Percentiles rank a stretch among this genome's conserved stretches.
Evolutionary conservation across 2,888 invertebrate species (phyloP).

Genomic region (Mimas tiliae): DNA sequence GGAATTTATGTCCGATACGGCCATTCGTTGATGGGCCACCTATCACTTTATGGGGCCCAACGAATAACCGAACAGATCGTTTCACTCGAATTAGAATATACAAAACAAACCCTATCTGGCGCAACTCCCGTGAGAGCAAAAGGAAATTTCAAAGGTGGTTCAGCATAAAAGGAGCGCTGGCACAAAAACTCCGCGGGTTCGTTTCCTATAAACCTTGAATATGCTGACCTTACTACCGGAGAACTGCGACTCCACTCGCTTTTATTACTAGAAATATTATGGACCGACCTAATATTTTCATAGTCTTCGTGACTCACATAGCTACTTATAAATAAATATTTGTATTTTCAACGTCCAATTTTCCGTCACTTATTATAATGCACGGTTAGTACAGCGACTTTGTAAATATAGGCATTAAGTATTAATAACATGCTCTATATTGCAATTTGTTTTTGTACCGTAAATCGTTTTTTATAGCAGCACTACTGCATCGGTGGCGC

Average conservation of each 20-base stretch:
- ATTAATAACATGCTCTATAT: too few species aligned
- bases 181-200: slow-evolving; percentile 42
- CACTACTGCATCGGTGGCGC: too few species aligned
- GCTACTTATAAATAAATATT: neutral
- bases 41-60: too few species aligned
- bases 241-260: slow-evolving; percentile 45
- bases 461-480: too few species aligned
- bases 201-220: slow-evolving; percentile 60
- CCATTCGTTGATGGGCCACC: too few species aligned
- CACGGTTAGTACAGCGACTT: too few species aligned
- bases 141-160: slow-evolving; percentile 38
- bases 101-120: slow-evolving; percentile 28
- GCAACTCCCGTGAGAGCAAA: slow-evolving; percentile 32
- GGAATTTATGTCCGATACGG: too few species aligned
- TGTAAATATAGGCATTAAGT: too few species aligned
- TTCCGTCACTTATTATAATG: neutral
- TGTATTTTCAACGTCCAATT: slow-evolving; percentile 1
- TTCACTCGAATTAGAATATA: neutral
- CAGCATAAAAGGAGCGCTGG: slow-evolving; percentile 44
- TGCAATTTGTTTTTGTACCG: too few species aligned
- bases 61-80: neutral
- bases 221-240: slow-evolving; percentile 55
- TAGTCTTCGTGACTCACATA: slow-evolving; percentile 1
- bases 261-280: slow-evolving; percentile 38
- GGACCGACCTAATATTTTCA: neutral